A percentile compares a stretch with the other conserved stretches of the same genome.
phyloP scores from a whole-genome alignment of 2,113 vertebrate species.

The Lepus europaeus region DNA sequence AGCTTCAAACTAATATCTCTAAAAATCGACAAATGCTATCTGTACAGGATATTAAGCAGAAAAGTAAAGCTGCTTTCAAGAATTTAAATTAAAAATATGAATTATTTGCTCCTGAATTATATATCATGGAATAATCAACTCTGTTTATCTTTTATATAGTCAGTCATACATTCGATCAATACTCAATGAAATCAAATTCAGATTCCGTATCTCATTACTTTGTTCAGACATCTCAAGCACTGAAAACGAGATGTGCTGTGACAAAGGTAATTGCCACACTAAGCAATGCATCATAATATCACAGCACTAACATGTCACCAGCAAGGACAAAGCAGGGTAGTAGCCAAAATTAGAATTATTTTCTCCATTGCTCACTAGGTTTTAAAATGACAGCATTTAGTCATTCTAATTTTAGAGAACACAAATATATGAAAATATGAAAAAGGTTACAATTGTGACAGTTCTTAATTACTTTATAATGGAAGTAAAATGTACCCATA shows the following conservation, averaged over 20 bases:
- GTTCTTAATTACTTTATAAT: constrained; percentile 58
- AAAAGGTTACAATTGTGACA: not conserved
- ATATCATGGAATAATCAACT: constrained; percentile 35
- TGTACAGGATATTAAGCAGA: not conserved
- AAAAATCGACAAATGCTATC: not conserved
- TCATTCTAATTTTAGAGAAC: constrained; percentile 25
- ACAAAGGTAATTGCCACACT: constrained; percentile 55
- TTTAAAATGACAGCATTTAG: not conserved
- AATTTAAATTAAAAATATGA: constrained; percentile 62
- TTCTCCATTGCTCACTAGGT: not conserved
- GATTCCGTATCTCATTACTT: constrained; percentile 49
- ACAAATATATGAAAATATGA: not conserved
- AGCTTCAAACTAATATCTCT: not conserved
- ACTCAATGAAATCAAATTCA: constrained; percentile 58
- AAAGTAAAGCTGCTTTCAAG: not conserved
- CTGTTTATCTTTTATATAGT: constrained; percentile 9
- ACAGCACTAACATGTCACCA: not conserved
- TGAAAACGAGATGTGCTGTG: constrained; percentile 46
- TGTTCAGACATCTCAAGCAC: constrained; percentile 25
- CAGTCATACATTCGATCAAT: constrained; percentile 22
- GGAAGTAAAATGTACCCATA: not conserved
- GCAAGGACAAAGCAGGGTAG: constrained; percentile 22
- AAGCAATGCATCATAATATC: constrained; percentile 21
- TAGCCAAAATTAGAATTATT: not conserved
- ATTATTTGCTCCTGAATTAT: constrained; percentile 26